Percentiles rank a stretch among this genome's conserved stretches.
These are phyloP conservation scores for Danio rerio DNA, from an alignment of 2,113 vertebrate species.

Conservation along the genomic window GRCz12tu NC_133191.1:4479001-4479500, in stretches of 20 bases:
- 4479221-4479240: neutral
- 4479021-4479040: slow-evolving; percentile 13
- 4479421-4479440: no score
- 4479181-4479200: neutral
- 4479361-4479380: no score
- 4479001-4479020: slow-evolving; percentile 13
- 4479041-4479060: slow-evolving; percentile 17
- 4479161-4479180: neutral
- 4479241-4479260: neutral
- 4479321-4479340: no score
- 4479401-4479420: no score
- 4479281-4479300: neutral
- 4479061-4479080: slow-evolving; percentile 34
- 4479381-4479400: no score
- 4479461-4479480: no score
- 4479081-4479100: slow-evolving; percentile 3
- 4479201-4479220: neutral
- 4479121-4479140: neutral
- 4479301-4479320: no score
- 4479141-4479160: neutral
- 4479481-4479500: no score
- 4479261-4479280: neutral
- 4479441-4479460: no score
- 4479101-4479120: neutral
- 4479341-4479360: no score